Evolutionary conservation across 2,797 vertebrate genomes (phyloP).

Genomic region (Oryzias dopingdopingensis): DNA sequence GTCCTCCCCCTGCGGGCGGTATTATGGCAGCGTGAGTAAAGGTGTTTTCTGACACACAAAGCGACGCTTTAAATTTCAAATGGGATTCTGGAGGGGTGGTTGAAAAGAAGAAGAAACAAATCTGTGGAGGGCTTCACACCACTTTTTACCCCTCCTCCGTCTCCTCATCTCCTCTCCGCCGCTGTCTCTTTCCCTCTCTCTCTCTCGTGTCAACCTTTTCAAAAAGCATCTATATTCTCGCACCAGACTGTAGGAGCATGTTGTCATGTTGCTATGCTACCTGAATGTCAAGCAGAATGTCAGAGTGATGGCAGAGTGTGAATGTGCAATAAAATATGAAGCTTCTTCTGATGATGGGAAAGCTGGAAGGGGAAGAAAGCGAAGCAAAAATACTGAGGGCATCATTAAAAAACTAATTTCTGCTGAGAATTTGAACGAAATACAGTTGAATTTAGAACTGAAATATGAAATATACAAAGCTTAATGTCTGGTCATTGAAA

Average conservation of each 20-base stretch:
- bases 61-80: slow-evolving; percentile 76
- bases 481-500: too few relatives aligned
- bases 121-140: slow-evolving; percentile 48
- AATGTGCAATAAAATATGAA: slow-evolving; percentile 51
- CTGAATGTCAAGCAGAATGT: slow-evolving; percentile 80
- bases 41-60: slow-evolving; percentile 72
- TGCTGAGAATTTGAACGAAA: too few relatives aligned
- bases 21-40: slow-evolving; percentile 66
- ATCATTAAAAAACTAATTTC: too few relatives aligned
- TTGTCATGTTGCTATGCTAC: slow-evolving; percentile 82
- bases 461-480: too few relatives aligned
- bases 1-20: slow-evolving; percentile 45
- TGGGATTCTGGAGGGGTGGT: slow-evolving; percentile 58
- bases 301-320: slow-evolving; percentile 66
- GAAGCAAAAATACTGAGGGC: too few relatives aligned
- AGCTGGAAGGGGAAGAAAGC: slow-evolving; percentile 3
- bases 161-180: slow-evolving; percentile 6
- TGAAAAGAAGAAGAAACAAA: slow-evolving; percentile 60
- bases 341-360: slow-evolving; percentile 38
- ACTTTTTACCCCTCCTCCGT: slow-evolving; percentile 20
- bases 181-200: slow-evolving; percentile 29
- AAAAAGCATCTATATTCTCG: slow-evolving; percentile 76
- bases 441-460: too few relatives aligned
- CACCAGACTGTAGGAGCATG: slow-evolving; percentile 72
- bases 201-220: slow-evolving; percentile 79